phyloP scores from a whole-genome alignment of 2,797 vertebrate species.

The Ataeniobius toweri region DNA sequence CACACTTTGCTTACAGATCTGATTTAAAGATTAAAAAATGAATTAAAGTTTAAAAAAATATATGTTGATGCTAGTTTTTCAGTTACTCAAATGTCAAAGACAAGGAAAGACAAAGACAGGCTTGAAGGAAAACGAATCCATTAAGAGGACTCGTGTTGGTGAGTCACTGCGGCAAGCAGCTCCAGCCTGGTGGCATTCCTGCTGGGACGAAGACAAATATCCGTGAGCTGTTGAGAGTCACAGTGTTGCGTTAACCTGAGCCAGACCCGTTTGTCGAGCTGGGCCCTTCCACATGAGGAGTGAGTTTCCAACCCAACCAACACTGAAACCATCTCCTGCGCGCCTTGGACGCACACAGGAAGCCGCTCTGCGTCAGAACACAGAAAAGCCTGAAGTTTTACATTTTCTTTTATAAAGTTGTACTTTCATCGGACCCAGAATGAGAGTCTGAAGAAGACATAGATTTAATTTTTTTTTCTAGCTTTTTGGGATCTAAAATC shows the following conservation, averaged over 20 bases:
- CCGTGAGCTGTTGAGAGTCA: slow-evolving; percentile 27
- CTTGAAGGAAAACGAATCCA: not conserved
- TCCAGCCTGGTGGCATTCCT: slow-evolving; percentile 78
- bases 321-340: slow-evolving; percentile 44
- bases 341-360: slow-evolving; percentile 27
- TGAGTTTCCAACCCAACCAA: slow-evolving; percentile 35
- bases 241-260: slow-evolving; percentile 20
- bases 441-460: slow-evolving; percentile 56
- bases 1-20: not conserved
- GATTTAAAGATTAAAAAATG: not conserved
- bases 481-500: slow-evolving; percentile 28
- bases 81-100: rapidly evolving
- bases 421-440: slow-evolving; percentile 9
- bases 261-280: slow-evolving; percentile 76
- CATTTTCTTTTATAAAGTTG: not conserved
- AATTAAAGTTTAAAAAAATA: not conserved
- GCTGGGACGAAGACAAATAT: slow-evolving; percentile 37
- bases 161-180: slow-evolving; percentile 48
- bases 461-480: not conserved
- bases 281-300: slow-evolving; percentile 50
- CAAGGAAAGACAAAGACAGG: not conserved
- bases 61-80: not conserved
- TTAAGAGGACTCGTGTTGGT: slow-evolving; percentile 19
- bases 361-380: not conserved
- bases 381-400: not conserved